phyloP scores from a whole-genome alignment of 1,140 invertebrate genomes.

The Tachypleus tridentatus region DNA sequence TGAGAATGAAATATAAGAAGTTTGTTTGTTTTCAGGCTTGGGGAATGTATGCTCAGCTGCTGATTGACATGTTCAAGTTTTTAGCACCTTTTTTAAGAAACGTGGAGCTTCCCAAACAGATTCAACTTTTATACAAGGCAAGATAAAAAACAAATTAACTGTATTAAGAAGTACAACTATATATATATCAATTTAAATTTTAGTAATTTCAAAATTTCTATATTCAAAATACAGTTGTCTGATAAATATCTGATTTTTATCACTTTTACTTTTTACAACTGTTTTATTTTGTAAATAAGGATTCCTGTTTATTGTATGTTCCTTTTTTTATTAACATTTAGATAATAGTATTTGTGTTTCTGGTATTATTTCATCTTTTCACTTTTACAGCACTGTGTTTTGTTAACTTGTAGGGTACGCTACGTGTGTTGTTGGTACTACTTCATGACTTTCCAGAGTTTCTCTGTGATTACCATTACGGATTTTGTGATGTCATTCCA shows the following conservation, averaged over 20 bases:
- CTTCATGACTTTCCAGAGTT: constrained; percentile 99
- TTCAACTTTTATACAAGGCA: constrained; percentile 76
- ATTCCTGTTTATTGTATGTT: too few relatives aligned
- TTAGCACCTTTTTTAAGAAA: constrained; percentile 92
- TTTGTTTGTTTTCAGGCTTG: constrained; percentile 31
- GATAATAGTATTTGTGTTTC: too few relatives aligned
- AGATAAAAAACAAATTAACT: constrained; percentile 2
- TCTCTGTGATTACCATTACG: constrained; percentile 96
- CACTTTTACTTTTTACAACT: too few relatives aligned
- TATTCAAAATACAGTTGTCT: too few relatives aligned
- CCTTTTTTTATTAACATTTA: too few relatives aligned
- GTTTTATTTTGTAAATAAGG: too few relatives aligned
- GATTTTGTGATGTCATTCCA: constrained; percentile 98
- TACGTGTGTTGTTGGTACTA: constrained; percentile 87
- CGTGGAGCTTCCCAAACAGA: constrained; percentile 84
- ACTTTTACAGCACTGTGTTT: too few relatives aligned
- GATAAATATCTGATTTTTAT: too few relatives aligned
- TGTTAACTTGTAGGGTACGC: constrained; percentile 54
- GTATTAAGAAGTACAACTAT: background rate
- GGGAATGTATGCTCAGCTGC: constrained; percentile 58
- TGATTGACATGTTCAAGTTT: constrained; percentile 94
- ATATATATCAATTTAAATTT: background rate
- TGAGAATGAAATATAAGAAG: constrained; percentile 2
- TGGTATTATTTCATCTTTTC: too few relatives aligned
- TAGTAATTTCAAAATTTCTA: background rate